Evolutionary conservation across 2,797 vertebrate species (phyloP), one percentile per base, ranked within the genome.

Genomic region (Gymnoscopelus microlampas): DNA sequence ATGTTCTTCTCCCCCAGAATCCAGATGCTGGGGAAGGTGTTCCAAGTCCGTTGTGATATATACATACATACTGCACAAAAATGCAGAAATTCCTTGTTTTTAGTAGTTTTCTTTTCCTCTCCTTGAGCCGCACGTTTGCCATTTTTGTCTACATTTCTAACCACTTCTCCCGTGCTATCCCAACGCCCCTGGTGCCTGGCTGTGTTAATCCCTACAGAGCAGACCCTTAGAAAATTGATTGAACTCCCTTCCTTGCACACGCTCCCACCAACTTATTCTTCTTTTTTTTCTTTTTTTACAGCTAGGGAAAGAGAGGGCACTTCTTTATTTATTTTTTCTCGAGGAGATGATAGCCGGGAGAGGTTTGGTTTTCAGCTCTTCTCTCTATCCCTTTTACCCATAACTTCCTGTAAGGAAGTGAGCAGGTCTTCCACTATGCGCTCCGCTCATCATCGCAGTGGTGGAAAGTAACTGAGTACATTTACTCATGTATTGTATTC

Each of bases 391-490:
- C 44, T 63, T 59, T 64, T 23, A 64, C 29, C 50, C 55, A 50
- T 59, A 57, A 64, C 55, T 69, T 74, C 66, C 73, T 69, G 56
- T 48, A 69, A 74, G 23, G 29, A 5, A 32, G 7, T 5, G 5
- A 47, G 66, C 66, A 54, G 61, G 61, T 48, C 50, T 60, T 64
- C 56, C 56, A 14, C 60, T 50, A 53, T 7, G 12, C 9, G 35
- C 32, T 26, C 54, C 3, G 11, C 60, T 29, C 53, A 51, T 53
- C 3, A 3, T 39, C 3, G 35, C 35, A 39, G 35, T 39, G 35
- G 35, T 8, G 35, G 7, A 39, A 39, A 8, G 35, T 39, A 39
- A 2, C 7, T 6, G 1, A 6, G 35, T 39, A 8, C 35, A 39
- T 6, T 39, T 39, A 8, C 35, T 32, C 3, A 32, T 3, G 29